Evolutionary conservation across 2,797 vertebrate genomes (phyloP), one percentile per base, ranked within the genome.

Genomic region (Limosa lapponica): DNA sequence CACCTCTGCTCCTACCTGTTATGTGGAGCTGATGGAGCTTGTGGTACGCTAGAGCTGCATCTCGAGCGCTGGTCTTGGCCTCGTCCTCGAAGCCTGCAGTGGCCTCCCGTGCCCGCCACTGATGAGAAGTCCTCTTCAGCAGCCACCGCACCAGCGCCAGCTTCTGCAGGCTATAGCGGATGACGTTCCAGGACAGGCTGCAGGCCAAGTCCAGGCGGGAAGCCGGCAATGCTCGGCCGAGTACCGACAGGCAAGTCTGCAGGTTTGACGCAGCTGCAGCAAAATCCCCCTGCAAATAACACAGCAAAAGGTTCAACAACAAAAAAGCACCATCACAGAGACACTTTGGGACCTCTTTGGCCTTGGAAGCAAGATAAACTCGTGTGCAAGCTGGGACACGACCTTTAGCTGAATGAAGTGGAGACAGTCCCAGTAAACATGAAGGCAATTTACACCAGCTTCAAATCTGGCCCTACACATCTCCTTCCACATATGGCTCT

Each of bases 151-250:
- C 98, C 58, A 99, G 98, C 1, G 98, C 98, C 65, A 99, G 98
- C 58, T 99, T 99, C 95, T 99, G 99, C 94, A 99, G 97, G 97
- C 98, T 98, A 70, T 99, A 99, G 89, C 99, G 99, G 95, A 99
- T 99, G 85, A 99, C 82, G 1, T 99, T 99, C 99, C 99, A 99
- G 95, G 99, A 99, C 25, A 99, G 98, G 16, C 99, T 99, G 95
- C 98, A 99, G 92, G 98, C 98, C 88, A 99, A 98, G 96, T 99
- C 99, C 80, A 99, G 97, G 32, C 97, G 97, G 78, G 99, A 98
- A 32, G 98, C 97, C 16, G 99, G 99, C 36, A 99, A 97, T 0
- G 99, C 99, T 91, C 99, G 98, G 36, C 99, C 99, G 32, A 99
- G 97, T 18, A 99, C 98, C 0, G 98, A 99, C 55, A 99, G 96